A percentile compares a stretch with the other conserved stretches of the same genome.
Evolutionary conservation across 2,888 invertebrate genomes (phyloP).

Genomic region (Spilarctia lutea): DNA sequence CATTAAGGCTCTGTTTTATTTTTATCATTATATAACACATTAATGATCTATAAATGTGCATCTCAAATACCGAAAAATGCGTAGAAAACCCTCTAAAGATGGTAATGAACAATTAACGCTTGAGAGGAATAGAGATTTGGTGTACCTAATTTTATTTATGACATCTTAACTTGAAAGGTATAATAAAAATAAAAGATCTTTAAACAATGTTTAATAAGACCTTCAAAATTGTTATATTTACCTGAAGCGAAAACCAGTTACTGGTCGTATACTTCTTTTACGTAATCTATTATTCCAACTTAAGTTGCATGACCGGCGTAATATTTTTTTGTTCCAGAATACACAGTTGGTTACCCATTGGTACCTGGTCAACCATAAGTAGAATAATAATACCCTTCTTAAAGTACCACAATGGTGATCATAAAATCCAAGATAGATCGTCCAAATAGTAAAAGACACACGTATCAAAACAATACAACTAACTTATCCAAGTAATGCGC

Average conservation of each 20-base stretch:
- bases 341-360: slow-evolving; percentile 24
- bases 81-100: not conserved
- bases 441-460: slow-evolving; percentile 47
- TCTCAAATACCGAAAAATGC: not conserved
- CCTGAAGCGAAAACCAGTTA: slow-evolving; percentile 2
- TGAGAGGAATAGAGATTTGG: not conserved
- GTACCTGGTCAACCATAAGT: slow-evolving; percentile 44
- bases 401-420: slow-evolving; percentile 36
- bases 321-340: slow-evolving; percentile 2
- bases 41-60: not conserved
- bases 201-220: not conserved
- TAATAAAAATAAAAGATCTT: not conserved
- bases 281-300: slow-evolving; percentile 5
- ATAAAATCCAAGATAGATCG: slow-evolving; percentile 47
- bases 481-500: slow-evolving; percentile 57
- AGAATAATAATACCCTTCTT: slow-evolving; percentile 34
- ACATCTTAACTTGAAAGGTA: not conserved
- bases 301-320: slow-evolving; percentile 11
- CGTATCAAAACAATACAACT: slow-evolving; percentile 55
- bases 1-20: not conserved
- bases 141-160: not conserved
- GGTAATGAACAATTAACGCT: not conserved
- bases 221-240: not conserved
- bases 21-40: no score
- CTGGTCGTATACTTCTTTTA: not conserved